Percentiles rank a stretch among this genome's conserved stretches.
Evolutionary conservation across 1,140 invertebrate species (phyloP).

Genomic region (Pseudomyrmex cubaensis): DNA sequence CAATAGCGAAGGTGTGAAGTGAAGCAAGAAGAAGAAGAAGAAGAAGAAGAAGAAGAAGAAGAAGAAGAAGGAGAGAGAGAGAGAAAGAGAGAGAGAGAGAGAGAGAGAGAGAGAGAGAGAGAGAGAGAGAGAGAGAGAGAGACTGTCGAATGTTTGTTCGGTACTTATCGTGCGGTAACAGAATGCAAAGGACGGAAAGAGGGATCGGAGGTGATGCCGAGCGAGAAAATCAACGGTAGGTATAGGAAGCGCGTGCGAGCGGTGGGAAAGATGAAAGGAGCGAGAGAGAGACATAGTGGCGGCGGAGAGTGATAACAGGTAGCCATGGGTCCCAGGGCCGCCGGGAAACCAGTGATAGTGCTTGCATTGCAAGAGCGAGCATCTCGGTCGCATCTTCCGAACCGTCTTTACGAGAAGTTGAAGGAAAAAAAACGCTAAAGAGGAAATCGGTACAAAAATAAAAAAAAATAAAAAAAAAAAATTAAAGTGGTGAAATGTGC

Average conservation of each 20-base stretch:
- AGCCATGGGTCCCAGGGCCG: constrained; percentile 69
- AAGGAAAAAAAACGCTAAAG: background rate
- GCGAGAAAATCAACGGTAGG: constrained; percentile 44
- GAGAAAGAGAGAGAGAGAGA: background rate
- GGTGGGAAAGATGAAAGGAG: constrained; percentile 55
- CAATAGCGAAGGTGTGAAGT: constrained; percentile 23
- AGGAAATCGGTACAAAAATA: background rate
- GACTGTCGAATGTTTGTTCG: constrained; percentile 68
- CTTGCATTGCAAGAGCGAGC: constrained; percentile 62
- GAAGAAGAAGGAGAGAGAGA: constrained; percentile 45
- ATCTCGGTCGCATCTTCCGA: constrained; percentile 58
- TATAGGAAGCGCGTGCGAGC: background rate
- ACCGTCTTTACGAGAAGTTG: background rate
- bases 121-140: too few relatives aligned
- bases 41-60: constrained; percentile 11
- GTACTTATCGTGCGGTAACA: constrained; percentile 70
- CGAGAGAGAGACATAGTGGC: constrained; percentile 45
- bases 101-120: constrained; percentile 53
- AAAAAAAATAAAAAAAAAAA: background rate
- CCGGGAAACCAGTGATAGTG: constrained; percentile 76
- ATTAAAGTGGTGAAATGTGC: background rate
- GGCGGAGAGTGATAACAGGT: constrained; percentile 78
- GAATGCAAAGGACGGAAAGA: constrained; percentile 53
- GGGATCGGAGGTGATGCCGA: constrained; percentile 37
- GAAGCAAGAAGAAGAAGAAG: background rate